phyloP scores from a whole-genome alignment of 1,140 invertebrate genomes.

The Scaptomyza montana region DNA sequence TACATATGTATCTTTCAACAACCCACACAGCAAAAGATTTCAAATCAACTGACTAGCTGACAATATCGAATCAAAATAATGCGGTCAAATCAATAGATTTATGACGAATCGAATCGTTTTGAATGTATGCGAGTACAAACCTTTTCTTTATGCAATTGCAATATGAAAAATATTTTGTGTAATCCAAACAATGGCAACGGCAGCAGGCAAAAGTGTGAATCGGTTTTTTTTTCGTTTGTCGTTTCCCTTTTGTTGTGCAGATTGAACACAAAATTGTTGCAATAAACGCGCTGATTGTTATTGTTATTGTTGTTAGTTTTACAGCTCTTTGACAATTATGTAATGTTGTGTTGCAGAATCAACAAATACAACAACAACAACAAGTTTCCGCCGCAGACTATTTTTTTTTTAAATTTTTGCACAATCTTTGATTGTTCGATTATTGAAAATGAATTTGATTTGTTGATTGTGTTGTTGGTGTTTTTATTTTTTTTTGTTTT shows the following conservation, averaged over 20 bases:
- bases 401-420: conserved; percentile 33
- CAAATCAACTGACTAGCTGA: conserved; percentile 1
- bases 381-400: conserved; percentile 58
- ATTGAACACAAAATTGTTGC: conserved; percentile 75
- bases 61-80: conserved; percentile 43
- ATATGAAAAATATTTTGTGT: conserved; percentile 56
- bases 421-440: conserved; percentile 55
- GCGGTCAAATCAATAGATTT: conserved; percentile 29
- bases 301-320: conserved; percentile 22
- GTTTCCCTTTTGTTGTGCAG: conserved; percentile 55
- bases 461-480: conserved; percentile 24
- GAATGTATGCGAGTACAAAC: not conserved
- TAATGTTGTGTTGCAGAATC: conserved; percentile 75
- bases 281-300: conserved; percentile 72
- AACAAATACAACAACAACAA: conserved; percentile 51
- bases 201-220: conserved; percentile 42
- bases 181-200: conserved; percentile 70
- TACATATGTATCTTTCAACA: not conserved
- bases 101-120: not conserved
- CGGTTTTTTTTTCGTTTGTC: conserved; percentile 21
- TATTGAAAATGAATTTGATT: conserved; percentile 34
- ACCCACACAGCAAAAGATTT: not conserved
- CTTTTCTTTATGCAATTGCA: conserved; percentile 4
- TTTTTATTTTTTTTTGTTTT: conserved; percentile 53
- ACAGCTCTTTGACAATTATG: conserved; percentile 77